Conservation (phyloP, 2,888 invertebrate species). For the Cantharis lateralis region DNA sequence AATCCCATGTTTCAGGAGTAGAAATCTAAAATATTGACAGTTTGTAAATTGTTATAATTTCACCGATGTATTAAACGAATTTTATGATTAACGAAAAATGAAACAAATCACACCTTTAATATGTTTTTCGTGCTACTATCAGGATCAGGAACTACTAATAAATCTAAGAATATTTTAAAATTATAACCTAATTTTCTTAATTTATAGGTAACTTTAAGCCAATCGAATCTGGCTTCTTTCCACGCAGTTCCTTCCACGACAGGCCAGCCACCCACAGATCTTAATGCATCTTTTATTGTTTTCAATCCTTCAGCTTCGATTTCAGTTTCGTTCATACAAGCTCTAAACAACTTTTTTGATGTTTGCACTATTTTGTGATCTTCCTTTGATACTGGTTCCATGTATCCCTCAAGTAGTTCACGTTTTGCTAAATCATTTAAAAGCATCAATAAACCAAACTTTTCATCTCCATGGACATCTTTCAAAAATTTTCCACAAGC, state of each 20-base stretch:
- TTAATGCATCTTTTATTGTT: conserved; percentile 50
- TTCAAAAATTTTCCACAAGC: conserved; percentile 15
- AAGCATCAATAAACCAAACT: neutral
- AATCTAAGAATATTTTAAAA: conserved; percentile 47
- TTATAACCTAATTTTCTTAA: conserved; percentile 48
- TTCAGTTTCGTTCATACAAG: conserved; percentile 50
- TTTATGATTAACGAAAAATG: neutral
- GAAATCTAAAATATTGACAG: conserved; percentile 2
- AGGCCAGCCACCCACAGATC: conserved; percentile 65
- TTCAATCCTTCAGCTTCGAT: conserved; percentile 46
- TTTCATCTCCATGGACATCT: conserved; percentile 16
- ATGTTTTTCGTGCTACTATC: neutral
- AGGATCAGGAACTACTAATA: conserved; percentile 1
- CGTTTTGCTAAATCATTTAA: neutral
- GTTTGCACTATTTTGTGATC: conserved; percentile 34
- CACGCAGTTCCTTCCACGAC: conserved; percentile 56
- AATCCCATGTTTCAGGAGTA: conserved; percentile 16
- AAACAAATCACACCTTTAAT: conserved; percentile 11
- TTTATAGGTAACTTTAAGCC: conserved; percentile 47
- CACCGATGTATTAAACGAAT: neutral
- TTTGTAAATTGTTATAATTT: neutral
- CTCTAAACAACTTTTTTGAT: conserved; percentile 40
- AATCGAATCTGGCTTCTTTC: conserved; percentile 52
- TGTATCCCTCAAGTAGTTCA: conserved; percentile 16
- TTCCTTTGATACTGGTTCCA: conserved; percentile 21